These are phyloP conservation scores for Cheirogaleus major DNA, from an alignment of 2,797 vertebrate genomes.

Conservation along the genomic window DNA sequence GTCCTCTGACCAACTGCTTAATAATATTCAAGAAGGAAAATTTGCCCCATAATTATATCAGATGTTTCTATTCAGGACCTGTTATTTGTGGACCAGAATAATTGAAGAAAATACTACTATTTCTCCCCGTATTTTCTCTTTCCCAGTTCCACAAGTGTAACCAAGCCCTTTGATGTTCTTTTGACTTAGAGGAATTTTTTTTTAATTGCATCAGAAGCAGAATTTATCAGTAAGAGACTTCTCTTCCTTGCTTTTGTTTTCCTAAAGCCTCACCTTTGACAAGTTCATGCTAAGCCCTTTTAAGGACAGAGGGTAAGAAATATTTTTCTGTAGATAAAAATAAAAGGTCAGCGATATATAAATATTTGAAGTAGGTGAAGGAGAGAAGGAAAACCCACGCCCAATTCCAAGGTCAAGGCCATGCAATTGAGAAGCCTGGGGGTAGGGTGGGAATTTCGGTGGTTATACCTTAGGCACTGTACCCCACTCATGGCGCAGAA, in stretches of 20 bases:
- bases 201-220: neutral
- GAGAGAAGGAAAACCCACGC: neutral
- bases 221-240: slow-evolving; percentile 25
- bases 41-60: neutral
- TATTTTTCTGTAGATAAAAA: neutral
- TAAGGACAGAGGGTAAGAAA: neutral
- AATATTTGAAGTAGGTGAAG: neutral
- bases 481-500: neutral
- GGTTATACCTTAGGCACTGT: neutral
- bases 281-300: slow-evolving; percentile 12
- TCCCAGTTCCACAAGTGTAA: neutral
- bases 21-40: neutral
- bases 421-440: neutral
- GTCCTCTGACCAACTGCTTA: neutral
- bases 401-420: neutral
- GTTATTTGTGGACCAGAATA: neutral
- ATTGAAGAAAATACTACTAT: neutral
- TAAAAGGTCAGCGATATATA: neutral
- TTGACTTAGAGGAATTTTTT: neutral
- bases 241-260: slow-evolving; percentile 56
- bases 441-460: neutral
- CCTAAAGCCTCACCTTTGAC: slow-evolving; percentile 17
- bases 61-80: neutral
- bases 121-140: neutral
- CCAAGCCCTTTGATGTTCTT: neutral